Base-by-base conservation (phyloP, 2,888 invertebrate genomes). In the Cantharis flavilabris region DNA sequence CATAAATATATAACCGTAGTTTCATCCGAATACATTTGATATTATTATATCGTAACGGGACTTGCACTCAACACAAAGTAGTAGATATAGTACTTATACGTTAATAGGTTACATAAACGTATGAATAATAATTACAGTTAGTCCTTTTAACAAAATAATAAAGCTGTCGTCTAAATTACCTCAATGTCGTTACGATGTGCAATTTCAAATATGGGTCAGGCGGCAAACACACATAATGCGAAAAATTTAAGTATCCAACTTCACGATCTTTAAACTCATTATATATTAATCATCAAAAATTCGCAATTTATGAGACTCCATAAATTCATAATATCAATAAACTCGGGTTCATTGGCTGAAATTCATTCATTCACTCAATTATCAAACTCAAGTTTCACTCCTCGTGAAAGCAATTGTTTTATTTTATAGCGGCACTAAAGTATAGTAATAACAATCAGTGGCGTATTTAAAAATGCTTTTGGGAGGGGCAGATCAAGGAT, bases 1-100 rank as follows among this genome's bases (percentile, higher is more conserved):
- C 69, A 72, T 75, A 75, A 78, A 72, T 75, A 70, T 67, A 75
- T 78, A 75, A 78, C 75, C 72, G 78, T 78, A 75, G 64, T 71
- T 75, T 72, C 75, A 70, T 72, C n/a, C n/a, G 18, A n/a, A 64
- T 67, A 75, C 28, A 67, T 67, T 64, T 63, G 26, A 11, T 72
- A 63, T 67, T 49, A 13, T 67, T 71, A 69, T 75, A 70, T 64
- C 4, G 49, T 75, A 75, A 75, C 75, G 70, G 75, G 33, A 33
- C 23, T 67, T 20, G 13, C 3, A 11, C 69, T 20, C 64, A 23
- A 33, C 64, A 65, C 63, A 73, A 65, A 69, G 20, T 75, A 9
- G 9, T 69, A 63, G 30, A 62, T 70, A 30, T 73, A 69, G 33
- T 70, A 64, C 65, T 30, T 30, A 26, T 26, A 33, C 20, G 11